phyloP scores from a whole-genome alignment of 2,797 vertebrate species.

The Selene dorsalis region DNA sequence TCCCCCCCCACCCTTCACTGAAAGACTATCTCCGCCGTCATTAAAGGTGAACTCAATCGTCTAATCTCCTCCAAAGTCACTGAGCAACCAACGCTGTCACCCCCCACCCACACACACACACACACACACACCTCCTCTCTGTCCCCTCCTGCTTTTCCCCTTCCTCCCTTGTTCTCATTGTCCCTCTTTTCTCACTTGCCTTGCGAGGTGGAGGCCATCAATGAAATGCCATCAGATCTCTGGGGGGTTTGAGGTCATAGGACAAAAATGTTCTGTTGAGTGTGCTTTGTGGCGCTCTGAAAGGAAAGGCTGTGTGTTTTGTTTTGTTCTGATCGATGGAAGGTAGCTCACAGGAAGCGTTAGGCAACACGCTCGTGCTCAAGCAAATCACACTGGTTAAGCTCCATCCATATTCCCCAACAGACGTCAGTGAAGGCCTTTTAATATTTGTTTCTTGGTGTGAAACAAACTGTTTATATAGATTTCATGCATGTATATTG shows the following conservation, averaged over 20 bases:
- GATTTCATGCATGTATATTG: constrained; percentile 49
- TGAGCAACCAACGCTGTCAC: constrained; percentile 64
- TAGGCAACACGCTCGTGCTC: constrained; percentile 21
- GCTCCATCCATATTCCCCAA: constrained; percentile 41
- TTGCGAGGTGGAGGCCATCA: constrained; percentile 63
- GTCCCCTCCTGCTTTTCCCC: constrained; percentile 42
- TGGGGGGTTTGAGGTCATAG: constrained; percentile 78
- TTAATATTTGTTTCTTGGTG: constrained; percentile 13
- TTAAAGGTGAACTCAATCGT: constrained; percentile 85
- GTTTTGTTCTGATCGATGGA: constrained; percentile 65
- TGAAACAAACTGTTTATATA: constrained; percentile 29
- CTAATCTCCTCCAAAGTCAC: constrained; percentile 85
- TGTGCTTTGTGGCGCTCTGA: constrained; percentile 53
- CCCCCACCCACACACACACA: not conserved
- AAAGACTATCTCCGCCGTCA: constrained; percentile 85
- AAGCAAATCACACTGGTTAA: constrained; percentile 44
- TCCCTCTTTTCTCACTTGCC: constrained; percentile 45
- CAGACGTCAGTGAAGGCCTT: not conserved
- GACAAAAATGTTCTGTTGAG: constrained; percentile 71
- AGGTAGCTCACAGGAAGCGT: constrained; percentile 41
- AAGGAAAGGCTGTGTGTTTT: constrained; percentile 63
- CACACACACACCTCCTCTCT: constrained; percentile 22
- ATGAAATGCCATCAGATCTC: constrained; percentile 76
- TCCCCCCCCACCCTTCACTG: constrained; percentile 81
- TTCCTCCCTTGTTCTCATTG: constrained; percentile 52